These are phyloP conservation scores for Temnothorax unifasciatus DNA, from an alignment of 2,888 invertebrate genomes.

Conservation along the genomic window DNA sequence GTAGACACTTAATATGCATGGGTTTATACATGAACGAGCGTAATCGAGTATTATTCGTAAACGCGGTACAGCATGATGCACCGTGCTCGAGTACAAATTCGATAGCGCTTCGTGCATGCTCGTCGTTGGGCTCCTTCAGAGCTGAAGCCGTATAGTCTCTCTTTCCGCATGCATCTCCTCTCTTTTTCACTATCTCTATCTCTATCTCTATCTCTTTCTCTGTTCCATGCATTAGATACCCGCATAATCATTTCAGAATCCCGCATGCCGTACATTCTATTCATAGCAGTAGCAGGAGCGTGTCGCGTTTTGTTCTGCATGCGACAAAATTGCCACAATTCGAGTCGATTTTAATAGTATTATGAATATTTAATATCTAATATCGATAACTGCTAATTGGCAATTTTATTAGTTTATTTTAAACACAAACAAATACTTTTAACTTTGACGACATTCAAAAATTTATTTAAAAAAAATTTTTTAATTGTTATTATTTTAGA, in stretches of 20 bases:
- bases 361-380: not conserved
- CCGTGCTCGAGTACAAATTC: slow-evolving; percentile 70
- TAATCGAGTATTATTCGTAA: slow-evolving; percentile 56
- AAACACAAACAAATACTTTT: not conserved
- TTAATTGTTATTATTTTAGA: not conserved
- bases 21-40: slow-evolving; percentile 35
- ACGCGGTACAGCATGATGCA: slow-evolving; percentile 73
- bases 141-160: slow-evolving; percentile 59
- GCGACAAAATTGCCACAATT: slow-evolving; percentile 56
- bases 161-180: slow-evolving; percentile 72
- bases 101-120: slow-evolving; percentile 63
- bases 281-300: slow-evolving; percentile 72
- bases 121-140: slow-evolving; percentile 65
- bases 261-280: slow-evolving; percentile 69
- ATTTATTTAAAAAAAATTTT: too few species aligned
- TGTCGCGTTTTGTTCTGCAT: slow-evolving; percentile 70
- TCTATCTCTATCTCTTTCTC: not conserved
- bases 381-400: not conserved
- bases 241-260: slow-evolving; percentile 73
- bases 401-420: not conserved
- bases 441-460: slow-evolving; percentile 2
- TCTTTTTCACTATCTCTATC: slow-evolving; percentile 44
- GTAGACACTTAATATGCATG: slow-evolving; percentile 70
- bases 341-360: slow-evolving; percentile 18
- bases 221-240: slow-evolving; percentile 71